Conservation (phyloP, 1,140 invertebrate genomes). For the Drosophila leontia region DNA sequence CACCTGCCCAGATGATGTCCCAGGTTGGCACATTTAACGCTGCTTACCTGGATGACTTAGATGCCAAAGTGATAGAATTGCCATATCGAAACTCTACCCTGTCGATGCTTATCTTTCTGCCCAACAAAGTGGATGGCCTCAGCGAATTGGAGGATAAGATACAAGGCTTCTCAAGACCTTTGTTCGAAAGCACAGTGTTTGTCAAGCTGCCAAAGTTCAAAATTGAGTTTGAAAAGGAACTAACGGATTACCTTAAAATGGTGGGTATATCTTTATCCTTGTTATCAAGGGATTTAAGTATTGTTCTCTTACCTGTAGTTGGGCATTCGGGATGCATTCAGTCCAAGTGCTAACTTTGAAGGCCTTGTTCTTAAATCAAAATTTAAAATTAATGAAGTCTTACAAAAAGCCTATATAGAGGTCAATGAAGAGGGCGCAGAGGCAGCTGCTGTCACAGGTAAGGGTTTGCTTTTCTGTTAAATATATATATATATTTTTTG, state of each 20-base stretch:
- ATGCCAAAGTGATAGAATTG: not conserved
- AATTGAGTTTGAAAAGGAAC: not conserved
- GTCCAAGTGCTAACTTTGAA: not conserved
- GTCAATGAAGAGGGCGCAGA: not conserved
- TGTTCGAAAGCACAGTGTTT: rapidly evolving
- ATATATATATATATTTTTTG: no score
- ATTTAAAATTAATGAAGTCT: not conserved
- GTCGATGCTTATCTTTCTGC: not conserved
- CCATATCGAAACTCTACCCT: not conserved
- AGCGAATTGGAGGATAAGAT: not conserved
- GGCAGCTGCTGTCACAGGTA: not conserved
- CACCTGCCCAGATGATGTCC: not conserved
- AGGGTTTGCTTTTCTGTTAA: no score
- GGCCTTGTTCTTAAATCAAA: no score
- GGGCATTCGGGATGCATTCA: not conserved
- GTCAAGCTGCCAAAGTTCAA: not conserved
- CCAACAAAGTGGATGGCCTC: not conserved
- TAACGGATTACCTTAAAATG: not conserved
- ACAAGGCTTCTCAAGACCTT: not conserved
- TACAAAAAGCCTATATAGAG: not conserved
- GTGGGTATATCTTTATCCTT: not conserved
- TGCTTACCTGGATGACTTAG: not conserved
- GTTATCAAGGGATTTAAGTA: not conserved
- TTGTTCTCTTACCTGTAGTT: not conserved
- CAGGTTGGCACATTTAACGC: not conserved